Evolutionary conservation across 2,113 vertebrate species (phyloP), one percentile per base, ranked within the genome.

Genomic region (Notiomystis cincta): DNA sequence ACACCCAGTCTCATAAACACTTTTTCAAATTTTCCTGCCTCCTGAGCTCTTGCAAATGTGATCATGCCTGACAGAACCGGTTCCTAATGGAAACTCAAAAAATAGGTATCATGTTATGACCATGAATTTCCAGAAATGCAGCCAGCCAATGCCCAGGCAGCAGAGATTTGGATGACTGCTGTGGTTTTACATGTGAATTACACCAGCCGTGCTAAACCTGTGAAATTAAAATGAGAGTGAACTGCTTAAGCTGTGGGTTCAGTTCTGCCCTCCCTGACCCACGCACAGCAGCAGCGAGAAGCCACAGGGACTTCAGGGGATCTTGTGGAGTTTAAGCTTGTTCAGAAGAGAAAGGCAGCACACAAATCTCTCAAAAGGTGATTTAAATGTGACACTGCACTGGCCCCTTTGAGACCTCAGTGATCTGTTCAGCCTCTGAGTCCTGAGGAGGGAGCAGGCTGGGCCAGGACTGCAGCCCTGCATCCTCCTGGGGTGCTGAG

Each of bases 1-100:
- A 78, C 89, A 62, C 61, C 37, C 57, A 54, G 44, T 78, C 77
- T 93, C 76, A 69, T 89, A 95, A 96, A 93, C 76, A 61, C 95
- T 89, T 93, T 80, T 93, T 89, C 82, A 96, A 80, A 75, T 96
- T 95, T 96, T 95, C 92, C 96, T 95, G 93, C 90, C 88, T 94
- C 80, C 88, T 90, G 90, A 92, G 88, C 86, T 92, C 72, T 95
- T 83, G 67, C 5, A 7, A 87, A 92, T 84, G 77, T 0, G 0
- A 75, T 96, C 85, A 71, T 53, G 92, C 88, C 86, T 92, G 82
- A 92, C 94, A 89, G 95, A 95, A 89, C 93, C 5, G 13, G 93
- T 86, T 96, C 85, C 72, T 94, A 90, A 96, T 96, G 93, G 93
- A 94, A 96, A 96, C 88, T 96, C 79, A 75, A 45, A 71, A 96